phyloP scores from a whole-genome alignment of 2,888 invertebrate genomes.

The Epinotia brunnichana region DNA sequence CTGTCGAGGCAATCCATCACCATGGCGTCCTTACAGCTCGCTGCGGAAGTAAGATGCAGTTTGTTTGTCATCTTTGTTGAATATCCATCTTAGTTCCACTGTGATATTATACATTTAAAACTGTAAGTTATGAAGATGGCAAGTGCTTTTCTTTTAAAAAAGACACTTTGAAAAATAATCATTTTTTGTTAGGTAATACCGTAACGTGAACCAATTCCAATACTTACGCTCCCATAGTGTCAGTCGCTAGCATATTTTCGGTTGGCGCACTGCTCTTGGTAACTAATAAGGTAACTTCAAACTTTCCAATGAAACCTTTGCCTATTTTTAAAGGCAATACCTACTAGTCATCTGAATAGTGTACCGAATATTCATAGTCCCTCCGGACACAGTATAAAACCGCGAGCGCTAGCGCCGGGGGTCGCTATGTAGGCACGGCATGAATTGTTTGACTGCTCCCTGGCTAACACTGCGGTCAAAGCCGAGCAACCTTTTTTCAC shows the following conservation, averaged over 20 bases:
- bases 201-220: too few relatives aligned
- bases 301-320: neutral
- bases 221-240: neutral
- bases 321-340: neutral
- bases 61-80: constrained; percentile 24
- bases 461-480: constrained; percentile 54
- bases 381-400: neutral
- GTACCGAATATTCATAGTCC: neutral
- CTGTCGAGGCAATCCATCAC: constrained; percentile 30
- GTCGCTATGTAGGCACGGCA: constrained; percentile 39
- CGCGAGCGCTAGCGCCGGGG: neutral
- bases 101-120: constrained; percentile 5
- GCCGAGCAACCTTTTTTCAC: constrained; percentile 64
- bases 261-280: neutral
- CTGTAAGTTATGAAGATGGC: neutral
- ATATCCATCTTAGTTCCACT: constrained; percentile 20
- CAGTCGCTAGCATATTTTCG: neutral
- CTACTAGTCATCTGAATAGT: neutral
- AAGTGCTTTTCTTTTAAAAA: neutral
- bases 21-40: constrained; percentile 2
- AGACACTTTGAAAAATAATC: neutral
- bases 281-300: neutral
- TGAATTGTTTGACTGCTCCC: constrained; percentile 64
- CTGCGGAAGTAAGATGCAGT: constrained; percentile 17
- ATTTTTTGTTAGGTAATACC: neutral